phyloP scores from a whole-genome alignment of 2,888 invertebrate species.

The Drosophila prostipennis region DNA sequence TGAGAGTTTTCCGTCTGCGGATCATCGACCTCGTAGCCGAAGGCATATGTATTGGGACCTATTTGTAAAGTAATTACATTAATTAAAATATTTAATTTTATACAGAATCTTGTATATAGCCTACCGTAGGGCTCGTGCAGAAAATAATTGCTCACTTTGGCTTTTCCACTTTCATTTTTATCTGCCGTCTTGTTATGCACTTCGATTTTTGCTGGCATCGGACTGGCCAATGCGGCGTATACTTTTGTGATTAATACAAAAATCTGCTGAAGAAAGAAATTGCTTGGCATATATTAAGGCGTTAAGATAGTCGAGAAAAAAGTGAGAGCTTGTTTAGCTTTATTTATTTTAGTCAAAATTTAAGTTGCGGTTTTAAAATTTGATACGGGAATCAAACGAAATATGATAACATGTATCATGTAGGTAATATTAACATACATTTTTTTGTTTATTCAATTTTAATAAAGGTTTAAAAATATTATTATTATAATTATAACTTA shows the following conservation, averaged over 20 bases:
- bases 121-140: slow-evolving; percentile 79
- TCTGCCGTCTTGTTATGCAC: slow-evolving; percentile 48
- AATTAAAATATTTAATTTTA: neutral
- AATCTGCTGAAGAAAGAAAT: slow-evolving; percentile 32
- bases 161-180: slow-evolving; percentile 28
- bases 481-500: too few relatives aligned
- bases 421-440: too few relatives aligned
- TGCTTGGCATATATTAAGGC: slow-evolving; percentile 50
- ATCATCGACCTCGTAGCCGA: slow-evolving; percentile 90
- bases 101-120: slow-evolving; percentile 17
- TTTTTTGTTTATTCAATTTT: too few relatives aligned
- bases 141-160: slow-evolving; percentile 72
- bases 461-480: too few relatives aligned
- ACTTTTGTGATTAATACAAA: slow-evolving; percentile 58
- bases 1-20: slow-evolving; percentile 88
- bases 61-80: neutral
- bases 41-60: slow-evolving; percentile 89
- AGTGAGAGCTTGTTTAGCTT: neutral
- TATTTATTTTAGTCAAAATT: neutral
- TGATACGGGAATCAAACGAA: too few relatives aligned
- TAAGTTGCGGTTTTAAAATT: neutral
- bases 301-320: neutral
- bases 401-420: too few relatives aligned
- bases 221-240: slow-evolving; percentile 44
- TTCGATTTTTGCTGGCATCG: slow-evolving; percentile 25